Percentiles rank a stretch among this genome's conserved stretches.
Evolutionary conservation across 2,888 invertebrate species (phyloP).

Genomic region (Dasysyrphus tricinctus): DNA sequence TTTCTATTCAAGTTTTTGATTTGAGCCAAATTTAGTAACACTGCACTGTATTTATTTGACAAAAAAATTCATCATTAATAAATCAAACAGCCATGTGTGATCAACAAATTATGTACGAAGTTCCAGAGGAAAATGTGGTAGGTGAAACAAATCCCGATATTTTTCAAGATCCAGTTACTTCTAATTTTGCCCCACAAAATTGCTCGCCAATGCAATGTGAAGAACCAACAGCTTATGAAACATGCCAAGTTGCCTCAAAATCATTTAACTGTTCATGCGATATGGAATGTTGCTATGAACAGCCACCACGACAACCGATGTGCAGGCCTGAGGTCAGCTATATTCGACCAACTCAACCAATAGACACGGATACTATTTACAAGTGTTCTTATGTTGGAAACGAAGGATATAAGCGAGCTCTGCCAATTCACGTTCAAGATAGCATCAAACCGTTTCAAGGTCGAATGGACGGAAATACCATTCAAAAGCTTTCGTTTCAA

Average conservation of each 20-base stretch:
- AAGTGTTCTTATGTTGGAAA: conserved; percentile 87
- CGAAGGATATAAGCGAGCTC: conserved; percentile 82
- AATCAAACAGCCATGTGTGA: conserved; percentile 30
- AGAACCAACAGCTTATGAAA: conserved; percentile 77
- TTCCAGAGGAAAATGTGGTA: conserved; percentile 32
- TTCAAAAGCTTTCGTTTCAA: conserved; percentile 83
- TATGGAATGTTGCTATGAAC: conserved; percentile 81
- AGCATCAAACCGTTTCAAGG: conserved; percentile 84
- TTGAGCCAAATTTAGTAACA: conserved; percentile 11
- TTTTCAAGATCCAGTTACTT: neutral
- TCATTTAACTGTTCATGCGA: conserved; percentile 77
- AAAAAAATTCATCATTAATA: neutral
- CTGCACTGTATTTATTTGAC: neutral
- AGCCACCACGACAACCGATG: conserved; percentile 80
- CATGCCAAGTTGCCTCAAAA: conserved; percentile 76
- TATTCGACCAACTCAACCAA: conserved; percentile 85
- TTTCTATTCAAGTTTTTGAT: neutral
- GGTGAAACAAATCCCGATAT: conserved; percentile 9
- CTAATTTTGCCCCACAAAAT: conserved; percentile 58
- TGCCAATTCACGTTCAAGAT: conserved; percentile 83
- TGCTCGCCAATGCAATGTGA: conserved; percentile 75
- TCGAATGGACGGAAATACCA: conserved; percentile 84
- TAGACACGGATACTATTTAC: conserved; percentile 87
- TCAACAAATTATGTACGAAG: conserved; percentile 41
- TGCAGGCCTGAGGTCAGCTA: conserved; percentile 82